Conservation (phyloP, 2,888 invertebrate genomes). For the Tetrapedia diversipes region DNA sequence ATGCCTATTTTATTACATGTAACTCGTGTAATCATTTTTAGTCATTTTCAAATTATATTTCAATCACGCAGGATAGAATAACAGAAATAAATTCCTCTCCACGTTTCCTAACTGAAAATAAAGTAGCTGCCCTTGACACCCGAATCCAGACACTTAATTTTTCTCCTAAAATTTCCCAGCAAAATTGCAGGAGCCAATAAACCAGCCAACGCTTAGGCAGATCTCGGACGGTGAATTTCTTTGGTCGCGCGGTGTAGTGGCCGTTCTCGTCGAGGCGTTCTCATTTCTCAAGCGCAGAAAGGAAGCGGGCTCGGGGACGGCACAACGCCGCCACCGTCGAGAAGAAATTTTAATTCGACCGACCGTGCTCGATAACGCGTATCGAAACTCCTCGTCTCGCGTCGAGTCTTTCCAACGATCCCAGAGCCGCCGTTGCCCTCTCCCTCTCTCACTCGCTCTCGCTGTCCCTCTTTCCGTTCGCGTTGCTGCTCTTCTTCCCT, state of each 20-base stretch:
- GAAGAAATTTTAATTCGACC: constrained; percentile 71
- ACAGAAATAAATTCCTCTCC: too few relatives aligned
- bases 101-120: too few relatives aligned
- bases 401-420: constrained; percentile 61
- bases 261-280: constrained; percentile 50
- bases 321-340: constrained; percentile 25
- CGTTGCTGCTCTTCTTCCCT: constrained; percentile 26
- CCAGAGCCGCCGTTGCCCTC: constrained; percentile 36
- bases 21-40: too few relatives aligned
- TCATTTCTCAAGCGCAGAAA: constrained; percentile 43
- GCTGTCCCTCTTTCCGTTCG: constrained; percentile 19
- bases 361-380: constrained; percentile 71
- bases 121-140: too few relatives aligned
- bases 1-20: too few relatives aligned
- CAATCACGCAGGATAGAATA: too few relatives aligned
- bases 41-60: too few relatives aligned
- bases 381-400: constrained; percentile 69
- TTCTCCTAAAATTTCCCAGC: not conserved
- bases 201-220: constrained; percentile 7
- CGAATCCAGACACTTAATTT: too few relatives aligned
- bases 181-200: not conserved
- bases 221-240: constrained; percentile 32
- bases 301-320: constrained; percentile 56
- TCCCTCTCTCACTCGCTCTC: constrained; percentile 6
- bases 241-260: not conserved